Conservation (phyloP, 2,888 invertebrate genomes). For the Standfussiana lucernea region DNA sequence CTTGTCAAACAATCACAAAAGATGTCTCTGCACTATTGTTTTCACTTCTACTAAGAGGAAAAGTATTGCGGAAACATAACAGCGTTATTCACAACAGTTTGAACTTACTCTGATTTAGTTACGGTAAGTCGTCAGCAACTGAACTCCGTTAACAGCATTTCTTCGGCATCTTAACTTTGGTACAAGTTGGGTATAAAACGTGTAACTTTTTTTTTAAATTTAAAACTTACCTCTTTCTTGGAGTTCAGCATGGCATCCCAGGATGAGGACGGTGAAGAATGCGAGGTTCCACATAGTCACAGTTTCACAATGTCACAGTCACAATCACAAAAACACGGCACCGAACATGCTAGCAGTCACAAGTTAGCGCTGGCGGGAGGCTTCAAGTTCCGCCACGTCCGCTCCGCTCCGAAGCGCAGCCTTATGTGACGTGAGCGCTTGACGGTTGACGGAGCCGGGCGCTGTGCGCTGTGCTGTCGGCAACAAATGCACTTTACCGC, state of each 20-base stretch:
- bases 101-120: conserved; percentile 61
- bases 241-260: conserved; percentile 76
- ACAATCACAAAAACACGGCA: conserved; percentile 74
- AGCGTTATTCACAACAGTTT: conserved; percentile 59
- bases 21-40: conserved; percentile 50
- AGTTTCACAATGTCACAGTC: conserved; percentile 75
- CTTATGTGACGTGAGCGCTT: conserved; percentile 73
- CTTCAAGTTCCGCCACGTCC: conserved; percentile 74
- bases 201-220: conserved; percentile 35
- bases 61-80: conserved; percentile 60
- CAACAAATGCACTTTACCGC: conserved; percentile 35
- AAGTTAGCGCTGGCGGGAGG: conserved; percentile 46
- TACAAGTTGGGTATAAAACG: conserved; percentile 57
- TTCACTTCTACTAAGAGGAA: conserved; percentile 61
- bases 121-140: conserved; percentile 63
- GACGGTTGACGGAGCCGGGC: conserved; percentile 14
- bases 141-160: conserved; percentile 16
- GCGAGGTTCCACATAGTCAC: conserved; percentile 79
- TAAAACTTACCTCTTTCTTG: conserved; percentile 85
- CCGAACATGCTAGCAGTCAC: conserved; percentile 79
- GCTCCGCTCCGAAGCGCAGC: conserved; percentile 79
- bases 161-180: conserved; percentile 57
- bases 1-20: conserved; percentile 55
- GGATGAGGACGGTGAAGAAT: conserved; percentile 70
- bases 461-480: conserved; percentile 12